phyloP scores from a whole-genome alignment of 2,888 invertebrate species.

The Amphipyra berbera region DNA sequence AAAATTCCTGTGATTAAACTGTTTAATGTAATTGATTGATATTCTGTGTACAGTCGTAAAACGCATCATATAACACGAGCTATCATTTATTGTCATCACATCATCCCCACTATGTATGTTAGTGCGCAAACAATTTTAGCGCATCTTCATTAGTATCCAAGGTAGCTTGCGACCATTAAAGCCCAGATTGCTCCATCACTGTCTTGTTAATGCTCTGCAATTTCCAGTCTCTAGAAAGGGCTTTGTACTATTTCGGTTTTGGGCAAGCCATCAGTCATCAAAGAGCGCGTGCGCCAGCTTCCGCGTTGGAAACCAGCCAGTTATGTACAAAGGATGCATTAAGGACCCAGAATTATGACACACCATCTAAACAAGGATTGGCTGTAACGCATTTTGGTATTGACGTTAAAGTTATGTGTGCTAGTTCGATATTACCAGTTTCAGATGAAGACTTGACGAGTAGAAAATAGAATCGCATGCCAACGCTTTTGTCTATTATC shows the following conservation, averaged over 20 bases:
- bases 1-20: too few relatives aligned
- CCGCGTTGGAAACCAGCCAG: constrained; percentile 83
- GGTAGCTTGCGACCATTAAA: constrained; percentile 14
- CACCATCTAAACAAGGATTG: constrained; percentile 66
- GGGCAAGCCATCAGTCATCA: constrained; percentile 66
- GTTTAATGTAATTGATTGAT: too few relatives aligned
- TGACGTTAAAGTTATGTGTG: constrained; percentile 26
- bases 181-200: constrained; percentile 33
- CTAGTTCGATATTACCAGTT: constrained; percentile 29
- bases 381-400: constrained; percentile 37
- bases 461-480: not conserved
- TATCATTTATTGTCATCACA: too few relatives aligned
- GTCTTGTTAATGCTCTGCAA: constrained; percentile 38
- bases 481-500: not conserved
- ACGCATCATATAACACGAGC: too few relatives aligned
- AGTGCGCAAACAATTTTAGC: too few relatives aligned
- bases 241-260: constrained; percentile 67
- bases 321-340: constrained; percentile 79
- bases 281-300: constrained; percentile 64
- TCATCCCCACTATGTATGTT: too few relatives aligned
- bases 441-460: constrained; percentile 20
- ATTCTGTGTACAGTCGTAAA: too few relatives aligned
- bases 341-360: constrained; percentile 73
- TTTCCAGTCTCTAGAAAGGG: constrained; percentile 51
- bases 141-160: not conserved